Percentiles rank a stretch among this genome's conserved stretches.
Conservation (phyloP, 2,797 vertebrate species). For the Spea hammondii region DNA sequence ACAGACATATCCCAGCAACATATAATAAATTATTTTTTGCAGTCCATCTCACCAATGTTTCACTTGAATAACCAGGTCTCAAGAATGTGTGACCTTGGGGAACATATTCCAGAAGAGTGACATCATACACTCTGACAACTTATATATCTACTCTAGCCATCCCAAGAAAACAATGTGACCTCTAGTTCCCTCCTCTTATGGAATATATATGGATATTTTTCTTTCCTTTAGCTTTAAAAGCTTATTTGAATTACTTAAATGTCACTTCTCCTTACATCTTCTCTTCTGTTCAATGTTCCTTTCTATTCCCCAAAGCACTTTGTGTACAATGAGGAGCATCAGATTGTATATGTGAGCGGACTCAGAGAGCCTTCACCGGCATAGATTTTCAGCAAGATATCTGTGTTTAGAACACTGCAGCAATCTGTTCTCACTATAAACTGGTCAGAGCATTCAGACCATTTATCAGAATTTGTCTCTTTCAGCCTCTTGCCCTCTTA, state of each 20-base stretch:
- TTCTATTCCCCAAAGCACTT: slow-evolving; percentile 13
- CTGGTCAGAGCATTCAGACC: slow-evolving; percentile 15
- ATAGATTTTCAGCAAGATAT: slow-evolving; percentile 5
- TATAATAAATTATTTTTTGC: too few species aligned
- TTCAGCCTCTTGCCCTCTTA: slow-evolving; percentile 10
- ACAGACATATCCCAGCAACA: too few species aligned
- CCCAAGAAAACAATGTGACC: neutral
- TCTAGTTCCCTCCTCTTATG: neutral
- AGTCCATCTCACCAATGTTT: too few species aligned
- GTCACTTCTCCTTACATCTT: slow-evolving; percentile 19
- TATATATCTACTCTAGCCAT: neutral
- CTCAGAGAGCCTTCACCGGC: slow-evolving; percentile 7
- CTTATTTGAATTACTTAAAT: slow-evolving; percentile 15
- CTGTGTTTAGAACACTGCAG: neutral
- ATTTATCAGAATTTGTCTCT: slow-evolving; percentile 22
- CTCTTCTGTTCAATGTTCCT: slow-evolving; percentile 5
- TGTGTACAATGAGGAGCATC: slow-evolving; percentile 7
- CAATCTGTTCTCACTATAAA: slow-evolving; percentile 2
- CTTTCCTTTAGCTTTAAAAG: neutral
- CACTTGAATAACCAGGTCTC: too few species aligned
- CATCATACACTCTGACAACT: neutral
- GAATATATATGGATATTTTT: neutral
- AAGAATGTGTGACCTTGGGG: slow-evolving; percentile 7
- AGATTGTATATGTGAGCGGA: neutral
- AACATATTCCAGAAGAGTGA: neutral